Evolutionary conservation across 2,888 invertebrate species (phyloP).

Genomic region (Augiades crinisus): DNA sequence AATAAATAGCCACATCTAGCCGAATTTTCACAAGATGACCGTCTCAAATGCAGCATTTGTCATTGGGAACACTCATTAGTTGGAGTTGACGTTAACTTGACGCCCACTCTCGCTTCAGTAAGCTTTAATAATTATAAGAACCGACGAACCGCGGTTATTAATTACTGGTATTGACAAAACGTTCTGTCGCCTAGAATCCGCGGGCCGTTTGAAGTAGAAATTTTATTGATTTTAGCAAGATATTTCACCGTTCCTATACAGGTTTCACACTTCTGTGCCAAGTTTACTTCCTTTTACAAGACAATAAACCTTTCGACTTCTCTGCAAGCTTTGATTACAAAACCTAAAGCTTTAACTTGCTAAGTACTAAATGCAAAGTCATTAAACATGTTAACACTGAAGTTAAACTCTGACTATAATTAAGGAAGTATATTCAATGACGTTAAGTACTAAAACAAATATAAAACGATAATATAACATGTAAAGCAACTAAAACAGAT

Average conservation of each 20-base stretch:
- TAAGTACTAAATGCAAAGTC: conserved; percentile 9
- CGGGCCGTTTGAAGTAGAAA: conserved; percentile 46
- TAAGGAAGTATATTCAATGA: neutral
- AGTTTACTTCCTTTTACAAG: conserved; percentile 20
- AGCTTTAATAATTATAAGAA: conserved; percentile 75
- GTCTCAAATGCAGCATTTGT: conserved; percentile 69
- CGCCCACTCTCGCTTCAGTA: conserved; percentile 58
- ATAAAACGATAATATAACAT: neutral
- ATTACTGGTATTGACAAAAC: conserved; percentile 73
- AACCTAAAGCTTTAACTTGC: conserved; percentile 3
- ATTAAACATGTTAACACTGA: conserved; percentile 8
- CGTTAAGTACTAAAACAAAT: neutral
- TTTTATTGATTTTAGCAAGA: conserved; percentile 47
- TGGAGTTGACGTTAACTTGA: conserved; percentile 75
- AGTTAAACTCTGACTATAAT: neutral
- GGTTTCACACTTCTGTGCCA: conserved; percentile 32
- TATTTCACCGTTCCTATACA: conserved; percentile 36
- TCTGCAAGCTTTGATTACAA: conserved; percentile 10
- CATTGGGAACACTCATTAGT: conserved; percentile 74
- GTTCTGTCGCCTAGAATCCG: conserved; percentile 48
- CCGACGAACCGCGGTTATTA: conserved; percentile 61
- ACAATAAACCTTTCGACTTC: conserved; percentile 7
- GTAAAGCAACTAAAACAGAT: neutral
- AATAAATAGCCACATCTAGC: conserved; percentile 42
- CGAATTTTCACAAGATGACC: conserved; percentile 48